Evolutionary conservation across 2,113 vertebrate genomes (phyloP).

Genomic region (Calidris pygmaea): DNA sequence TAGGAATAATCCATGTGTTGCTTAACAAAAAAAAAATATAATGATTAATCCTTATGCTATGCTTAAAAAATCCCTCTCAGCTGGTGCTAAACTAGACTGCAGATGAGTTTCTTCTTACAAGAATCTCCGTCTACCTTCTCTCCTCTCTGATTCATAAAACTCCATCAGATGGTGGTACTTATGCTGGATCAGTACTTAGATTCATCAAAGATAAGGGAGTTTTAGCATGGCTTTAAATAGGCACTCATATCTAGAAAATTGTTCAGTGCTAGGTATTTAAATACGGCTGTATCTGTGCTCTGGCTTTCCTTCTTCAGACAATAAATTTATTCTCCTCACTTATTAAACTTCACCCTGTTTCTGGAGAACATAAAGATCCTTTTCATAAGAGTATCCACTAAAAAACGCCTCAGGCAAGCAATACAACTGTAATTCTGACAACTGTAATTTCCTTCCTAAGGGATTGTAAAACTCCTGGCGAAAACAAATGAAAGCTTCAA

Average conservation of each 20-base stretch:
- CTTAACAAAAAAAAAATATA: conserved; percentile 42
- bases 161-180: background rate
- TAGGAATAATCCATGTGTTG: conserved; percentile 78
- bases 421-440: background rate
- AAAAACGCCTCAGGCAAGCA: background rate
- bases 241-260: background rate
- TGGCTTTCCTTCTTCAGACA: background rate
- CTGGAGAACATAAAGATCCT: background rate
- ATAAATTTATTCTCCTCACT: background rate
- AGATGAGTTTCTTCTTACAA: background rate
- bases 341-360: background rate
- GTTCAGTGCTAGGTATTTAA: background rate
- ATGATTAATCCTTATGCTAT: conserved; percentile 6
- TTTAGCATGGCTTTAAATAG: background rate
- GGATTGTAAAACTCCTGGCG: background rate
- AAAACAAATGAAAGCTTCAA: background rate
- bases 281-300: background rate
- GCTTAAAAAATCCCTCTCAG: background rate
- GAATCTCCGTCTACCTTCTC: background rate
- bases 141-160: background rate
- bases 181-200: background rate
- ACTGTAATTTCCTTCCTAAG: background rate
- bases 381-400: background rate
- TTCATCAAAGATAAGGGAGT: background rate
- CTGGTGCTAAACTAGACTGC: background rate